Evolutionary conservation across 2,797 vertebrate genomes (phyloP).

Genomic region (Melopsittacus undulatus): DNA sequence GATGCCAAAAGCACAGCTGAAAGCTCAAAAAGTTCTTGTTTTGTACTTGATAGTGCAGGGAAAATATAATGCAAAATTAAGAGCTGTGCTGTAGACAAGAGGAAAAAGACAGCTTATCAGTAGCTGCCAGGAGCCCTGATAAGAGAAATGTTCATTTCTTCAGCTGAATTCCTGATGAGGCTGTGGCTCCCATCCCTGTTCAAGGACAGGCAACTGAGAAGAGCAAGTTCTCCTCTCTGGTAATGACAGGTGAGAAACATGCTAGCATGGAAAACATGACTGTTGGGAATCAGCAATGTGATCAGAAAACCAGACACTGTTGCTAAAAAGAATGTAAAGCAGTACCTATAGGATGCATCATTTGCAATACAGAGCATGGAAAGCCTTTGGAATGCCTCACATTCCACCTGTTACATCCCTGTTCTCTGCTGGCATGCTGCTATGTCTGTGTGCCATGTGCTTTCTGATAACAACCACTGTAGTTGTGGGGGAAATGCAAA

Average conservation of each 20-base stretch:
- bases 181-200: background rate
- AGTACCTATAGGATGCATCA: background rate
- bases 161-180: background rate
- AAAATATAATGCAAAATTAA: background rate
- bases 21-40: background rate
- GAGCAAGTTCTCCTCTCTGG: background rate
- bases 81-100: background rate
- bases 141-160: background rate
- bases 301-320: background rate
- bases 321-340: background rate
- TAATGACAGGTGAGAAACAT: background rate
- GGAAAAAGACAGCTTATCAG: slow-evolving; percentile 3
- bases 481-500: background rate
- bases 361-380: background rate
- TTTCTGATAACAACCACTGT: background rate
- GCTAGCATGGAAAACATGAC: background rate
- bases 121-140: slow-evolving; percentile 12
- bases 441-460: background rate
- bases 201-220: background rate
- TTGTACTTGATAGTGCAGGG: background rate
- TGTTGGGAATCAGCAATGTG: background rate
- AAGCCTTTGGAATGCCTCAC: background rate
- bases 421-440: background rate
- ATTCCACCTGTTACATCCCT: background rate
- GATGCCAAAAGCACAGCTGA: background rate